Conservation (phyloP, 2,113 vertebrate genomes). For the Pungitius pungitius region DNA sequence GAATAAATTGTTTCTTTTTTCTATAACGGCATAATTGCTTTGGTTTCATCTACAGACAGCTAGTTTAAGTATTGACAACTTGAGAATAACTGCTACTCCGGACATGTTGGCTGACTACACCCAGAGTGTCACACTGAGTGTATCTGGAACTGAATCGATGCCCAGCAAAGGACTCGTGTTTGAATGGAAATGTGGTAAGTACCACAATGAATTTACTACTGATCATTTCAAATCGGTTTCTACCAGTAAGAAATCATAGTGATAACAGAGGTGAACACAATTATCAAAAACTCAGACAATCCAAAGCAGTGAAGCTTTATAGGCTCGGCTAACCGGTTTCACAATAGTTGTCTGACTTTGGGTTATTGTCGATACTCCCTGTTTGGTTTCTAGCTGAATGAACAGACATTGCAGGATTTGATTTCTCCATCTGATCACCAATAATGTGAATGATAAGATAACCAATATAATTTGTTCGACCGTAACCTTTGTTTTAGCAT, state of each 20-base stretch:
- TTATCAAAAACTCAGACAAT: not conserved
- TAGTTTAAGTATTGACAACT: conserved; percentile 15
- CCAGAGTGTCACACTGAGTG: conserved; percentile 59
- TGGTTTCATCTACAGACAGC: conserved; percentile 59
- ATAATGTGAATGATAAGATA: not conserved
- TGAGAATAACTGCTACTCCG: conserved; percentile 65
- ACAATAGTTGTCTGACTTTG: not conserved
- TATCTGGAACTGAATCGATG: conserved; percentile 48
- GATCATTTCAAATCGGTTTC: not conserved
- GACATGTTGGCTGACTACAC: conserved; percentile 54
- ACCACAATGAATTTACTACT: not conserved
- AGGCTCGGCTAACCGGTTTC: not conserved
- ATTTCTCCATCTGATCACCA: not conserved
- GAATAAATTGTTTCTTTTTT: not conserved
- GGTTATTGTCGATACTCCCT: not conserved
- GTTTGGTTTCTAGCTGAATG: conserved; percentile 1
- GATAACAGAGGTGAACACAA: not conserved
- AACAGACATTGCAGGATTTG: not conserved
- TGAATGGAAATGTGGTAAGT: conserved; percentile 79
- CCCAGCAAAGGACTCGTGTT: conserved; percentile 46
- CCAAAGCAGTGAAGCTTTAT: not conserved
- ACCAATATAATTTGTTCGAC: not conserved
- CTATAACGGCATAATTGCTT: conserved; percentile 9
- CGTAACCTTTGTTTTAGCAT: not conserved
- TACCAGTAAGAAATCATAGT: not conserved